phyloP scores from a whole-genome alignment of 1,140 invertebrate species.

The Chrysoperla carnea region DNA sequence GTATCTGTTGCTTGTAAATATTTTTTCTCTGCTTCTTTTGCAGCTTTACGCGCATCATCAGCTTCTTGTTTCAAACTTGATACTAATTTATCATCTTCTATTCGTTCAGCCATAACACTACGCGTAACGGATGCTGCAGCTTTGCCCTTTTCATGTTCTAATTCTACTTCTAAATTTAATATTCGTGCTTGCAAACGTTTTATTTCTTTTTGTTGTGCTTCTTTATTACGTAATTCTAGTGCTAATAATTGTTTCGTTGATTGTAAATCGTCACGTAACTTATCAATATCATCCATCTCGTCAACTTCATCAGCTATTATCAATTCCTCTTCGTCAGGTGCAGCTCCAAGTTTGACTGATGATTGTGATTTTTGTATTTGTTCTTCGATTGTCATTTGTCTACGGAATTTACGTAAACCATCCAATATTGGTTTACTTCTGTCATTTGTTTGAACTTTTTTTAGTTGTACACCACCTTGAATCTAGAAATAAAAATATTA shows the following conservation, averaged over 20 bases:
- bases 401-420: constrained; percentile 68
- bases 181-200: constrained; percentile 61
- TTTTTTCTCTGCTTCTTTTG: constrained; percentile 63
- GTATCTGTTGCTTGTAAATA: constrained; percentile 54
- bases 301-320: constrained; percentile 42
- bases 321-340: constrained; percentile 18
- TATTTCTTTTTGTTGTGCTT: constrained; percentile 70
- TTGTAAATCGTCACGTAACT: constrained; percentile 76
- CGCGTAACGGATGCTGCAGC: constrained; percentile 20
- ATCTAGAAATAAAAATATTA: constrained; percentile 27
- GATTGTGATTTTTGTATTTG: constrained; percentile 64
- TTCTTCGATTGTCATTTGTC: constrained; percentile 77
- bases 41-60: constrained; percentile 51
- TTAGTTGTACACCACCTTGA: constrained; percentile 55
- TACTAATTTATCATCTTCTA: constrained; percentile 25
- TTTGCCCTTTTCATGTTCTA: constrained; percentile 43
- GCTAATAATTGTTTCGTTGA: constrained; percentile 81
- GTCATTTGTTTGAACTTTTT: constrained; percentile 64
- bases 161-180: constrained; percentile 56
- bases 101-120: constrained; percentile 9
- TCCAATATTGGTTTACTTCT: constrained; percentile 67
- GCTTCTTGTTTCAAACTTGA: constrained; percentile 55
- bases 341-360: constrained; percentile 35
- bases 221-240: constrained; percentile 68
- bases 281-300: constrained; percentile 78